Evolutionary conservation across 2,797 vertebrate genomes (phyloP).

Genomic region (Silurus aristotelis): DNA sequence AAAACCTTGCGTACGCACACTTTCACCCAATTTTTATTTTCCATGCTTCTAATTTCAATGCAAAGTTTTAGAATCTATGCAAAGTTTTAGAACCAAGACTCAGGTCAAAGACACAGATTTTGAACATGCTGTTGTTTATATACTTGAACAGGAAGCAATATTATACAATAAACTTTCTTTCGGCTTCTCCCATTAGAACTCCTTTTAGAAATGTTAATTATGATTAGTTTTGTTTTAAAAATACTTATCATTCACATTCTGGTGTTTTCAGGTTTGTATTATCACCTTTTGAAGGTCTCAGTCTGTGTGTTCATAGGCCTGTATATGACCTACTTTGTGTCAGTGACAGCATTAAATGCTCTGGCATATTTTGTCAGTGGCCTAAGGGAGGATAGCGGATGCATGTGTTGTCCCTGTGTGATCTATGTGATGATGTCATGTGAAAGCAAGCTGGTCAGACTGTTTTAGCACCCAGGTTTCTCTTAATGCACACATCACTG

Average conservation of each 20-base stretch:
- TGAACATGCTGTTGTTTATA: neutral
- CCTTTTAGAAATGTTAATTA: neutral
- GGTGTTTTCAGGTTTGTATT: neutral
- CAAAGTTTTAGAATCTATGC: too few species aligned
- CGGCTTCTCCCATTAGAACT: too few species aligned
- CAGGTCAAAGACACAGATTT: neutral
- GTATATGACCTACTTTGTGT: neutral
- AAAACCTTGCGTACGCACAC: too few species aligned
- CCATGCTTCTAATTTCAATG: too few species aligned
- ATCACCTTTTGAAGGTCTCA: neutral
- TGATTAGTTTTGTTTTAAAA: neutral
- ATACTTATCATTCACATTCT: neutral
- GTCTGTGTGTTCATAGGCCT: neutral
- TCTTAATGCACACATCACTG: slow-evolving; percentile 33
- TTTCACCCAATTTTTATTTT: too few species aligned
- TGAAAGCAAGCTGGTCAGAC: neutral
- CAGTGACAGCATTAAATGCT: slow-evolving; percentile 39
- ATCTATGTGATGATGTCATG: slow-evolving; percentile 37
- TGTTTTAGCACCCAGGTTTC: slow-evolving; percentile 18
- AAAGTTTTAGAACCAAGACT: too few species aligned
- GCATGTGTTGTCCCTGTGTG: slow-evolving; percentile 40
- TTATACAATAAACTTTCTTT: neutral
- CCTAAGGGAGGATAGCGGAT: slow-evolving; percentile 23
- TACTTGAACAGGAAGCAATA: neutral
- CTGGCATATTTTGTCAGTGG: slow-evolving; percentile 48